Percentiles rank a stretch among this genome's conserved stretches.
phyloP scores from a whole-genome alignment of 2,797 vertebrate genomes.

The Sciurus carolinensis region DNA sequence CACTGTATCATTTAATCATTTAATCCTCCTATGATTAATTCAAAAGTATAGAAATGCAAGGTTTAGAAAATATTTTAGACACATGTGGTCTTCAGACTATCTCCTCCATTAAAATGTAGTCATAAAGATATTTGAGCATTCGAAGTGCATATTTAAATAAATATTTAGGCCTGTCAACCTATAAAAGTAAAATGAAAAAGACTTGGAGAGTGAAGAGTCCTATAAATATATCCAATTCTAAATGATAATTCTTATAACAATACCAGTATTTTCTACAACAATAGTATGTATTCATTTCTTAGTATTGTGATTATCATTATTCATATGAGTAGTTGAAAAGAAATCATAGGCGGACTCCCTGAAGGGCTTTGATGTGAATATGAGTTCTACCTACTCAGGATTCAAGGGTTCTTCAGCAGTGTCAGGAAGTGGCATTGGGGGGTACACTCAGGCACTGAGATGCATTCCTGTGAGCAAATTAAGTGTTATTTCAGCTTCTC shows the following conservation, averaged over 20 bases:
- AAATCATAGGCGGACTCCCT: background rate
- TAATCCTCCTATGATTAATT: background rate
- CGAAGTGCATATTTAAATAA: background rate
- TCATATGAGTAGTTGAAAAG: background rate
- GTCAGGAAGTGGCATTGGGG: background rate
- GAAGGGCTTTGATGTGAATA: background rate
- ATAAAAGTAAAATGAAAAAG: background rate
- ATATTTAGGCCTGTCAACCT: background rate
- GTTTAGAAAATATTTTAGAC: background rate
- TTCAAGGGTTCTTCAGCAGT: background rate
- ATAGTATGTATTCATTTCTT: background rate
- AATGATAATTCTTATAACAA: background rate
- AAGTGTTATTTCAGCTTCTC: slow-evolving; percentile 18
- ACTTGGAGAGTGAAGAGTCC: background rate
- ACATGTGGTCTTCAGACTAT: background rate
- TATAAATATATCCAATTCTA: background rate
- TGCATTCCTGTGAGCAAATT: background rate
- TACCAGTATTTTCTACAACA: background rate
- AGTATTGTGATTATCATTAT: background rate
- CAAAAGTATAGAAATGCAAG: background rate
- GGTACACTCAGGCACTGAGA: background rate
- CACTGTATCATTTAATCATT: background rate
- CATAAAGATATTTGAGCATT: background rate
- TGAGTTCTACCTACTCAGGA: background rate
- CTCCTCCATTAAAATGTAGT: background rate